Conservation (phyloP, 1,140 invertebrate species). For the Nilaparvata lugens region DNA sequence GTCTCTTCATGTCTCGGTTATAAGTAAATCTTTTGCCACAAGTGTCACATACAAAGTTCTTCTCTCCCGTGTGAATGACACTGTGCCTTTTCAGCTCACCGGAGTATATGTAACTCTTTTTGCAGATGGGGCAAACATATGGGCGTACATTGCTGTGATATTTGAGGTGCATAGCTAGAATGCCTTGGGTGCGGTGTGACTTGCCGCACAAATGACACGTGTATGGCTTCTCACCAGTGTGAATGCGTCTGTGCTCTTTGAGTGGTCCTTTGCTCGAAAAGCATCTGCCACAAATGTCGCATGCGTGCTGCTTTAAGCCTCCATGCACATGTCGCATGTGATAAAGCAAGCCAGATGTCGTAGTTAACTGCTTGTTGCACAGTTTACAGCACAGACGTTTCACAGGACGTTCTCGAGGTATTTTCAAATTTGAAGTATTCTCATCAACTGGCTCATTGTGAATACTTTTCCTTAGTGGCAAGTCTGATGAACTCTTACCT, state of each 20-base stretch:
- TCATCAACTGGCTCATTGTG: no score
- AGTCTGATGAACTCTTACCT: no score
- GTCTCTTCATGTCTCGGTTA: conserved; percentile 41
- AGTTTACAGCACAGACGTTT: conserved; percentile 30
- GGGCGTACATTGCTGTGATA: conserved; percentile 56
- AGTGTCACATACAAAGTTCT: conserved; percentile 38
- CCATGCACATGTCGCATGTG: conserved; percentile 16
- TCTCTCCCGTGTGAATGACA: conserved; percentile 23
- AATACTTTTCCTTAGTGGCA: no score
- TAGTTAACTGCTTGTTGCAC: conserved; percentile 39
- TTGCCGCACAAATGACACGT: conserved; percentile 48
- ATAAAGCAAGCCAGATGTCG: neutral
- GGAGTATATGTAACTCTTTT: conserved; percentile 43
- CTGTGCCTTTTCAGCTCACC: conserved; percentile 52
- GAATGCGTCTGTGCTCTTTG: conserved; percentile 46
- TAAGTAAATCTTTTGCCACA: conserved; percentile 44
- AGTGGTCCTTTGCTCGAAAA: conserved; percentile 39
- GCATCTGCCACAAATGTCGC: conserved; percentile 41
- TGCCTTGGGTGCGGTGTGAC: conserved; percentile 46
- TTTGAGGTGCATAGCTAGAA: conserved; percentile 41
- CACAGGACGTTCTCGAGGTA: no score
- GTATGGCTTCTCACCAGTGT: conserved; percentile 50
- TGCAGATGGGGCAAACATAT: conserved; percentile 50
- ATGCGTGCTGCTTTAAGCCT: conserved; percentile 43
- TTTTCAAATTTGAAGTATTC: no score